phyloP scores from a whole-genome alignment of 2,888 invertebrate genomes.

The Furcula furcula region DNA sequence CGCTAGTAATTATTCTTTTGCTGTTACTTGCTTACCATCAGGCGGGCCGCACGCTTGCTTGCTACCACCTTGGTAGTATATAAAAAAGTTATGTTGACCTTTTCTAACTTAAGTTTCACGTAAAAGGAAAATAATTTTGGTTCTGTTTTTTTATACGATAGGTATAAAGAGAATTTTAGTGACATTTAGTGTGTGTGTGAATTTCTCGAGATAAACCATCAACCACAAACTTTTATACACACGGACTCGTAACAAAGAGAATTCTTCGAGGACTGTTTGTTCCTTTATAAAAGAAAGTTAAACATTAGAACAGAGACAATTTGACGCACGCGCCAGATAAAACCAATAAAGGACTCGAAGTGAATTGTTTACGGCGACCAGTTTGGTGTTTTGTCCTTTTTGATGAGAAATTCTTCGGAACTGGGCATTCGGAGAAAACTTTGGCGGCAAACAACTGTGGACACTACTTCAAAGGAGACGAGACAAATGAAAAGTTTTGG shows the following conservation, averaged over 20 bases:
- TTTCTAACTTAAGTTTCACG: too few relatives aligned
- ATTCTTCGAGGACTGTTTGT: slow-evolving; percentile 26
- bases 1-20: too few relatives aligned
- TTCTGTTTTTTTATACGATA: too few relatives aligned
- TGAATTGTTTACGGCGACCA: slow-evolving; percentile 65
- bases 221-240: slow-evolving; percentile 12
- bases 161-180: too few relatives aligned
- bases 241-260: slow-evolving; percentile 26
- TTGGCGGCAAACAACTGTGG: slow-evolving; percentile 29
- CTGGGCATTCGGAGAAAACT: slow-evolving; percentile 44
- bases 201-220: too few relatives aligned
- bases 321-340: slow-evolving; percentile 58
- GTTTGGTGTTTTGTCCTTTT: slow-evolving; percentile 68
- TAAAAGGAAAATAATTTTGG: too few relatives aligned
- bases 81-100: too few relatives aligned
- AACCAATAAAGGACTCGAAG: slow-evolving; percentile 65
- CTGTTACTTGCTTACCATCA: too few relatives aligned
- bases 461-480: slow-evolving; percentile 60
- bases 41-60: too few relatives aligned
- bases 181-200: too few relatives aligned
- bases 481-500: slow-evolving; percentile 57
- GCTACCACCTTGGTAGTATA: too few relatives aligned
- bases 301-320: slow-evolving; percentile 32
- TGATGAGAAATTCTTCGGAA: slow-evolving; percentile 69
- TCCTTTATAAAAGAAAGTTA: slow-evolving; percentile 23